Conservation (phyloP, 1,140 invertebrate genomes). For the Penaeus vannamei region DNA sequence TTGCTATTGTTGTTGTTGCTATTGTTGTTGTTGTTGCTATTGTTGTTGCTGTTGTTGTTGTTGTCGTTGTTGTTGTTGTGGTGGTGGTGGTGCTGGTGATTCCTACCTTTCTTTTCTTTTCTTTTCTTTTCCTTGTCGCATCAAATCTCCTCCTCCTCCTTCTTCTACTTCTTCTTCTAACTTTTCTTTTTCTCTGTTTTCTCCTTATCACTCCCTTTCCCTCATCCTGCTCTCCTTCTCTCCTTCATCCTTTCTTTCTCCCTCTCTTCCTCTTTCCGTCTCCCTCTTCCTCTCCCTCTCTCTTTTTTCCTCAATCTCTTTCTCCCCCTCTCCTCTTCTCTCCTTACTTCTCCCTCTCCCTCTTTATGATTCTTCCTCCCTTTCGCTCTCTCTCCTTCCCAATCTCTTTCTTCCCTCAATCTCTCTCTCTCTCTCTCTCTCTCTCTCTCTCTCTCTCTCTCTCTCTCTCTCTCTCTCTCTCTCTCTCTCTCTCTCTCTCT, state of each 20-base stretch:
- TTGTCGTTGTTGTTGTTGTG: too few relatives aligned
- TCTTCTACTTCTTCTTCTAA: neutral
- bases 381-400: too few relatives aligned
- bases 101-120: neutral
- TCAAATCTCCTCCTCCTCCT: too few relatives aligned
- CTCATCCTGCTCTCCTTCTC: neutral
- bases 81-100: neutral
- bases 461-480: conserved; percentile 11
- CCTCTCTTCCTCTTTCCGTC: neutral
- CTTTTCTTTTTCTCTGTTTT: neutral
- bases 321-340: too few relatives aligned
- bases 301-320: too few relatives aligned
- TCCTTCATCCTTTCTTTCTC: conserved; percentile 9
- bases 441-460: conserved; percentile 11
- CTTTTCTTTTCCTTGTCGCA: too few relatives aligned
- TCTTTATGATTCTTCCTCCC: neutral
- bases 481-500: conserved; percentile 19
- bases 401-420: too few relatives aligned
- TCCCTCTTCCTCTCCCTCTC: neutral
- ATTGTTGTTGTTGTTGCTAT: too few relatives aligned
- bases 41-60: too few relatives aligned
- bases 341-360: conserved; percentile 12
- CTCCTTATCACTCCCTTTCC: neutral
- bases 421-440: neutral
- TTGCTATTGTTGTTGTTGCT: too few relatives aligned